Base-by-base conservation (phyloP, 2,888 invertebrate species). In the Melieria crassipennis region DNA sequence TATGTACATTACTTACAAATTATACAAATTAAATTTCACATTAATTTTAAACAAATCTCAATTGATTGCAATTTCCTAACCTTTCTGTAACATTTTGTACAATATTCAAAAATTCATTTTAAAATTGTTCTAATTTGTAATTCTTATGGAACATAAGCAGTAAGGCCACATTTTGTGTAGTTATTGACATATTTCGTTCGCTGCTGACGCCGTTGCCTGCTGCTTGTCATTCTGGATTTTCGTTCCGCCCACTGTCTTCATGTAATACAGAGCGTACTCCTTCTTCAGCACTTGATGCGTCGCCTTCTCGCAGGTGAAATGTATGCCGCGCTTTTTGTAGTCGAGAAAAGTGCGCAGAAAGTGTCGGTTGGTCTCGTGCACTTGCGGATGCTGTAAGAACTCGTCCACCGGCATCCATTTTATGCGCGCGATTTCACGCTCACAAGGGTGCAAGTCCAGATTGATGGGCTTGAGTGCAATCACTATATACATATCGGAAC, bases 401-500 rank as follows among this genome's bases (percentile, higher is more conserved):
- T 94, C 92, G 6, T 91, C 88, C 72, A 94, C 87, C 78, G 91
- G 90, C 93, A 96, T 95, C 97, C 97, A 97, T 78, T 89, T 86
- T 75, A 92, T 92, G 55, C 91, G 91, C 10, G 89, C 89, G 45
- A 97, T 93, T 89, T 97, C 97, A 71, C 90, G 88, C 7, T 91
- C 90, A 78, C 94, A 94, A 81, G 91, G 92, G 45, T 83, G 87
- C 56, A 96, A 92, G 3, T 89, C 88, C 3, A 87, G 85, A 16
- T 90, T 89, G 2, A 88, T 82, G 1, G 96, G 93, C 79, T 88
- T 90, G 68, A 97, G 87, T 74, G 91, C 89, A 5, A 94, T 91
- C 4, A 97, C 90, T 69, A 93, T 88, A 86, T 97, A 97, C 70
- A 97, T 90, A 84, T 97, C 97, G 0, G 96, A 95, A 85, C 95